Base-by-base conservation (phyloP, 2,113 vertebrate genomes). In the Chitala chitala region DNA sequence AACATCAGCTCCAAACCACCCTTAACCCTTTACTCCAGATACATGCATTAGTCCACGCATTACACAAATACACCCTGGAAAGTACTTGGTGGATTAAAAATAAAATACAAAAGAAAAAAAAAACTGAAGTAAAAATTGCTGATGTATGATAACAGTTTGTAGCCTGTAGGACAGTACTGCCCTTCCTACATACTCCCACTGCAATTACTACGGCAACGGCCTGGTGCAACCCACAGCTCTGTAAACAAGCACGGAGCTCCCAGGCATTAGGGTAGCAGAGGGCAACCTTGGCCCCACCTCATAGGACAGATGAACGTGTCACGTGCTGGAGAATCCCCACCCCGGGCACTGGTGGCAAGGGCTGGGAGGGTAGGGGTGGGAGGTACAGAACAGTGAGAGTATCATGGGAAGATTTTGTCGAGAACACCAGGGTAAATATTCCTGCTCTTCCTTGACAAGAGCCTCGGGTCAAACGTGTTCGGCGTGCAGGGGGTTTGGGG, bases 81-180 rank as follows among this genome's bases (percentile, higher is more conserved):
- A 77, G 80, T 81, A 80, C 72, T 79, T 79, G 1, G 83, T 75
- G 84, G 77, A 87, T 87, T 89, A 88, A 86, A 81, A 80, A 80
- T 68, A 1, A 61, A 61, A 54, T 12, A 8, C 29, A 51, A 69
- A 10, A 55, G 20, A 55, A 44, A 24, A 36, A 40, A 12, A 38
- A 58, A 36, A 8, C 13, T 8, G 20, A 7, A 1, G 5, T 20
- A 51, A 24, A 65, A 56, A 10, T 2, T 22, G 73, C 63, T 56
- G 50, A 48, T 53, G 51, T 56, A 31, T 58, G 63, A 40, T 66
- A 55, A n/a, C n/a, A 36, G 50, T 44, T 46, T 4, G 63, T 12
- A 56, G 61, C 31, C 53, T 33, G 33, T 68, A 29, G 64, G 46
- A 46, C 26, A 36, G 54, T 10, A 17, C 29, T 24, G 17, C 26